phyloP scores from a whole-genome alignment of 2,888 invertebrate genomes.

The Acrobasis consociella region DNA sequence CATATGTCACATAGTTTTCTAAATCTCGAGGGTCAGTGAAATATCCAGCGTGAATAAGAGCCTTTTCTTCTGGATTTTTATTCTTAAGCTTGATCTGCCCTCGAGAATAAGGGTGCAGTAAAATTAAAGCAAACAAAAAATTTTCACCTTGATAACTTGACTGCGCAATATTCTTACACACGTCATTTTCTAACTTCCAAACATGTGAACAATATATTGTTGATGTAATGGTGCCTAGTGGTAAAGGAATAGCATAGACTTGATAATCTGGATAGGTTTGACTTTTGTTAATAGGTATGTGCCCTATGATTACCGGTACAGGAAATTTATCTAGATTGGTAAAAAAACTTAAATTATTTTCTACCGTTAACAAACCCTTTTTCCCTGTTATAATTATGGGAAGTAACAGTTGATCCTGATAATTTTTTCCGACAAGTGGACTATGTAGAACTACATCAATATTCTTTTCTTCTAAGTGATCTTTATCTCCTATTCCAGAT shows the following conservation, averaged over 20 bases:
- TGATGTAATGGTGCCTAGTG: constrained; percentile 38
- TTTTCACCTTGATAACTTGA: constrained; percentile 33
- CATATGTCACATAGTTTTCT: constrained; percentile 35
- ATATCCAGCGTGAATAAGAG: constrained; percentile 44
- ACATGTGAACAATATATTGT: constrained; percentile 40
- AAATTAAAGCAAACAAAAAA: constrained; percentile 38
- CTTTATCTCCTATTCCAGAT: constrained; percentile 53
- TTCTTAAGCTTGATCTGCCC: constrained; percentile 49
- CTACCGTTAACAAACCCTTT: constrained; percentile 32
- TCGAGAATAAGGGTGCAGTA: constrained; percentile 46
- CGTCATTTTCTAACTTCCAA: constrained; percentile 41
- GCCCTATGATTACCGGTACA: constrained; percentile 44
- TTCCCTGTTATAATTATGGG: constrained; percentile 43
- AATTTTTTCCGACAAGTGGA: constrained; percentile 50
- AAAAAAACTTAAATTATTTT: constrained; percentile 36
- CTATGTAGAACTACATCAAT: constrained; percentile 43
- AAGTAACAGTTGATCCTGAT: constrained; percentile 55
- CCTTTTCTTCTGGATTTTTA: constrained; percentile 43
- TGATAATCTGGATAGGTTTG: constrained; percentile 55
- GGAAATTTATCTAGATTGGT: constrained; percentile 47
- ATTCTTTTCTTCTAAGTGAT: constrained; percentile 42
- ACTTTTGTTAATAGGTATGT: constrained; percentile 44
- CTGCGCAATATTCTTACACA: constrained; percentile 41
- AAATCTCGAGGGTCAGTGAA: constrained; percentile 43
- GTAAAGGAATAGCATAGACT: constrained; percentile 35